Conservation (phyloP, 2,113 vertebrate species). For the Butorides virescens region DNA sequence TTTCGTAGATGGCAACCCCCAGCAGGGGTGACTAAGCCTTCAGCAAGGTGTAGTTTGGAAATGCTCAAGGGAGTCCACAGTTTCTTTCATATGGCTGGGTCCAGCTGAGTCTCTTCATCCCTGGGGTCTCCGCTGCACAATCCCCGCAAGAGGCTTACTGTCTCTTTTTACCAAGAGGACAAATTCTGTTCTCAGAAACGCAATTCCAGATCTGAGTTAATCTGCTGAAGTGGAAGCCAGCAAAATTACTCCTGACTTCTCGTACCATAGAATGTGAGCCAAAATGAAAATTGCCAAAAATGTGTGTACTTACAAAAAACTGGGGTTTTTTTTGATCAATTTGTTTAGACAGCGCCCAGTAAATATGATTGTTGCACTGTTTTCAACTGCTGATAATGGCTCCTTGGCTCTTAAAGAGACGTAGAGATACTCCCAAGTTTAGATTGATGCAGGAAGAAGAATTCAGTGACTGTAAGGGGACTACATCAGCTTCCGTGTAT, state of each 20-base stretch:
- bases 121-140: conserved; percentile 6
- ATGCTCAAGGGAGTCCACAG: not conserved
- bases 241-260: not conserved
- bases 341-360: not conserved
- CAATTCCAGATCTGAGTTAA: not conserved
- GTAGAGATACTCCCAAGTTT: not conserved
- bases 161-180: not conserved
- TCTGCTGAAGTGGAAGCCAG: not conserved
- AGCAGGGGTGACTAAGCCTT: not conserved
- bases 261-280: not conserved
- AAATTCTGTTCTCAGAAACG: not conserved
- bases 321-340: not conserved
- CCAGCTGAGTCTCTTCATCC: conserved; percentile 49
- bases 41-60: conserved; percentile 52
- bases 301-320: not conserved
- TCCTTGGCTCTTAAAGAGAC: not conserved
- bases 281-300: not conserved
- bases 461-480: not conserved
- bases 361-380: not conserved
- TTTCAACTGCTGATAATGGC: not conserved
- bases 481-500: not conserved
- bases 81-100: conserved; percentile 42
- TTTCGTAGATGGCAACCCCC: not conserved
- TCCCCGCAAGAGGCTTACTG: not conserved
- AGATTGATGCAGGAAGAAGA: not conserved